These are phyloP conservation scores for Actinernus sp. DNA, from an alignment of 92 coral and sea anemone species.

Conservation along the genomic window DNA sequence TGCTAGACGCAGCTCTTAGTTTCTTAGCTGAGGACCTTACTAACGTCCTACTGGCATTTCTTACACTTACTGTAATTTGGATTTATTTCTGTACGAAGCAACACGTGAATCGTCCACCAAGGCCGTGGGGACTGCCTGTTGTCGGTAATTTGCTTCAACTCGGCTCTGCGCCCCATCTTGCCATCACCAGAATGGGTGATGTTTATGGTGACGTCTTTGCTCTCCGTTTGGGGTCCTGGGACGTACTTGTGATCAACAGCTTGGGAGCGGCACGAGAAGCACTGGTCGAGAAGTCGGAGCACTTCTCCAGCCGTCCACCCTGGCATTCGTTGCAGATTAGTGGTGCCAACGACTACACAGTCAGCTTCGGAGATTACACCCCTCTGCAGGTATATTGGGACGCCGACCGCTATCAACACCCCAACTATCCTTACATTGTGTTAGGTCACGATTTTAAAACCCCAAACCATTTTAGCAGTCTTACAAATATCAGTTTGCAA, in stretches of 20 bases:
- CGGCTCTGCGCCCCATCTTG: constrained; percentile 40
- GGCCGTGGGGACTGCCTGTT: constrained; percentile 87
- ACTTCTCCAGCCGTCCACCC: constrained; percentile 48
- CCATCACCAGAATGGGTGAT: constrained; percentile 27
- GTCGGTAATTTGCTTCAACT: constrained; percentile 88
- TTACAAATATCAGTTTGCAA: too few relatives aligned
- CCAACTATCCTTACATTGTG: too few relatives aligned
- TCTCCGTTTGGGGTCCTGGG: constrained; percentile 36
- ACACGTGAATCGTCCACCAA: constrained; percentile 44
- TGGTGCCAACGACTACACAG: constrained; percentile 68
- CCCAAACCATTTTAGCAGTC: too few relatives aligned
- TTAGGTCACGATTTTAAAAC: too few relatives aligned
- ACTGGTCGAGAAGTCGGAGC: constrained; percentile 25
- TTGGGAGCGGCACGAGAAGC: constrained; percentile 35
- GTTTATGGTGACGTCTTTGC: constrained; percentile 31
- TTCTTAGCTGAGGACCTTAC: too few relatives aligned
- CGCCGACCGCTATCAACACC: too few relatives aligned
- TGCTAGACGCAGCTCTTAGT: too few relatives aligned
- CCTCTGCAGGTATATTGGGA: constrained; percentile 42
- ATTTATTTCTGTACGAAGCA: too few relatives aligned
- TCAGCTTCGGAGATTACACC: constrained; percentile 79
- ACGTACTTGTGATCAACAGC: constrained; percentile 43
- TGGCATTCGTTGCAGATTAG: constrained; percentile 54
- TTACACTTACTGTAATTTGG: too few relatives aligned
- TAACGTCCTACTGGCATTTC: too few relatives aligned